Base-by-base conservation (phyloP, 92 coral and sea anemone species). In the Phenganax subtilis region DNA sequence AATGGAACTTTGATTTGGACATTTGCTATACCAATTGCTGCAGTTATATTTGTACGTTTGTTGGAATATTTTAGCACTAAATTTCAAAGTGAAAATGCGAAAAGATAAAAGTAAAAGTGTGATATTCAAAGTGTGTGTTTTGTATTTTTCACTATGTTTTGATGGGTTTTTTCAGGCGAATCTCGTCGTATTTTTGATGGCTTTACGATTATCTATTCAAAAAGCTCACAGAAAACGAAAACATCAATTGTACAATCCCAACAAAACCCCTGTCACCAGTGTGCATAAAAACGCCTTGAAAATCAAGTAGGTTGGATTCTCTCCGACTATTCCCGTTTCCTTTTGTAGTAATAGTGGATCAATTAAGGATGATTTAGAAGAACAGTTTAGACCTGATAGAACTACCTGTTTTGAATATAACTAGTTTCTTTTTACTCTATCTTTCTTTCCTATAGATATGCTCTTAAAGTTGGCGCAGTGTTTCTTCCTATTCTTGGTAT, bases 1-100 rank as follows among this genome's bases (percentile, higher is more conserved):
- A 91, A 91, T 67, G 98, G 98, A 16, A 90, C 97, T 0, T 76
- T 93, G 6, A 93, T 93, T 61, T 93, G 98, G 98, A 90, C 98
- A 0, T 93, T 91, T 54, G 82, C 97, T 17, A 87, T 93, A 52
- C 97, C 98, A 0, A 86, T 93, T 77, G 82, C 89, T 11, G 86
- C 89, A 12, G 89, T 93, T 6, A 89, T 91, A 6, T 86, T 89
- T 81, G 98, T 91, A 88, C 82, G 98, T 88, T 51, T 64, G 20
- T 37, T 0, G 47, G 47, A 37, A 37, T 1, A 37, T 37, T 37
- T 27, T 6, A 15, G 54, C 57, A 3, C 54, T 75, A 25, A 25
- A 0, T 54, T 20, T 12, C 3, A 3, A 61, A 66, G 72, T 17
- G 51, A 15, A 17, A 12, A 29, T 2, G 52, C 10, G 20, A 12